Evolutionary conservation across 2,888 invertebrate genomes (phyloP), one percentile per base, ranked within the genome.

Genomic region (Caenorhabditis zanzibari): DNA sequence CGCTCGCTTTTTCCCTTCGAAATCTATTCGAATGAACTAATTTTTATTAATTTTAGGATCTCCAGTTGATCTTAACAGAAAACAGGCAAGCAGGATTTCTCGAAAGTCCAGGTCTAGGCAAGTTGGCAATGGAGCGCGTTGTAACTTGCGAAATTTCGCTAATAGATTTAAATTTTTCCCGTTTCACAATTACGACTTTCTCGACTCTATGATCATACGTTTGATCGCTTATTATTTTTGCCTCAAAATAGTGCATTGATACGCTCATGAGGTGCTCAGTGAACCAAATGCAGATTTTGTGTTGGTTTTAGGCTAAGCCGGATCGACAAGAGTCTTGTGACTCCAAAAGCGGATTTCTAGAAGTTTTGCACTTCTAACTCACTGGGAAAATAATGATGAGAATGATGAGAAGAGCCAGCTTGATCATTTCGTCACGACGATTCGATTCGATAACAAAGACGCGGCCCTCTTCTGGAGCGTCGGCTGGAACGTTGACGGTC

Each of bases 381-480:
- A 89, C 89, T 38, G 89, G 89, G 71, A 88, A 89, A 19, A 89
- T 73, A 56, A 86, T 63, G 74, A 89, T 87, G 68, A 89, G 85
- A 22, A 89, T 49, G 68, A 88, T 68, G 72, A 89, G 85, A 24
- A 89, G 85, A 24, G 84, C 68, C 16, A 79, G 74, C 74, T 87
- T 88, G 81, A 87, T 80, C 24, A 86, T 24, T n/a, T 88, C 85
- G 52, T 89, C 88, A 10, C 86, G 77, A 24, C 79, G 80, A n/a
- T 87, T 81, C 68, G 88, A 85, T 72, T 89, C 89, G 41, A 89
- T 81, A 26, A 89, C 88, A 69, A 88, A 88, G 24, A 88, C 88
- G 26, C 87, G 80, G 38, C 81, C 84, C 35, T 81, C 82, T 26
- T 86, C 82, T 47, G 76, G 63, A 35, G 81, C 73, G 38, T 73